phyloP scores from a whole-genome alignment of 2,888 invertebrate genomes.

The Colletes collaris region DNA sequence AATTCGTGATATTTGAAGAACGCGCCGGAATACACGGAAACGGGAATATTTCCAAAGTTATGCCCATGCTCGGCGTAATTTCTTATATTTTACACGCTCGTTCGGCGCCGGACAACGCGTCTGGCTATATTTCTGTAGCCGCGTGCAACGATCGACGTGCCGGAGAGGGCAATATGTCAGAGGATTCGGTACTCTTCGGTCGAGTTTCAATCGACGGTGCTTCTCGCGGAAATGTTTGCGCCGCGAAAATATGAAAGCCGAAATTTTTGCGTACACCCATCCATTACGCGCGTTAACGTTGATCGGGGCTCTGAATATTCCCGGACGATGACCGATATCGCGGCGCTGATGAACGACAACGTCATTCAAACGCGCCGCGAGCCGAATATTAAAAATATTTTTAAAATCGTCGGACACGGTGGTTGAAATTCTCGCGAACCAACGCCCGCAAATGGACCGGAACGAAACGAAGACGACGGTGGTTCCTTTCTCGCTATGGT shows the following conservation, averaged over 20 bases:
- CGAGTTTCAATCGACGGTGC: too few relatives aligned
- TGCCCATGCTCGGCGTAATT: too few relatives aligned
- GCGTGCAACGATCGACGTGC: not conserved
- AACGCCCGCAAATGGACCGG: too few relatives aligned
- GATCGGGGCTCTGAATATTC: constrained; percentile 10
- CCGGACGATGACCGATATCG: constrained; percentile 6
- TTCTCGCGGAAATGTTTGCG: not conserved
- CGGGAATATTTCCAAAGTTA: too few relatives aligned
- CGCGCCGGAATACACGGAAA: too few relatives aligned
- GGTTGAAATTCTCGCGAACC: too few relatives aligned
- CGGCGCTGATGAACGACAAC: constrained; percentile 9
- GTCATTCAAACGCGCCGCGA: not conserved
- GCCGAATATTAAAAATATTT: constrained; percentile 15
- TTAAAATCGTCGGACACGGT: not conserved
- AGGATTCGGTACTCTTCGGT: not conserved
- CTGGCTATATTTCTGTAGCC: not conserved
- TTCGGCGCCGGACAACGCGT: too few relatives aligned
- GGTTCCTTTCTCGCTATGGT: not conserved
- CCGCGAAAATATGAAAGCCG: not conserved
- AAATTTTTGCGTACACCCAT: constrained; percentile 1
- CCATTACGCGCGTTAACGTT: not conserved
- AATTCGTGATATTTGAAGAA: too few relatives aligned
- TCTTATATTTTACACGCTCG: too few relatives aligned
- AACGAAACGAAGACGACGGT: too few relatives aligned
- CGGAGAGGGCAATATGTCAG: not conserved